Evolutionary conservation across 2,797 vertebrate genomes (phyloP).

Genomic region (Enteromius afrohamiltoni): DNA sequence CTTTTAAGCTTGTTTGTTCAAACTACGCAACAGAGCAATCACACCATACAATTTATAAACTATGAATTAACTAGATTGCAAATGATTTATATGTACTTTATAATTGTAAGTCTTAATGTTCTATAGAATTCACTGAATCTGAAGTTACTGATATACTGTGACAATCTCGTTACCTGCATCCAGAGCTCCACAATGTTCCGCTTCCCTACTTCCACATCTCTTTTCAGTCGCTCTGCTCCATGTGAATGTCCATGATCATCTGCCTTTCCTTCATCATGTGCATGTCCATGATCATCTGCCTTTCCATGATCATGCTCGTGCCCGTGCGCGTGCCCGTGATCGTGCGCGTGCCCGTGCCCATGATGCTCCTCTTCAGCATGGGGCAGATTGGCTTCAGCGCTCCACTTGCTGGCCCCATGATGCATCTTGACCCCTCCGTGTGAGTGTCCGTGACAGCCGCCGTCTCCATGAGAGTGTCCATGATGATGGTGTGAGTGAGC

Average conservation of each 20-base stretch:
- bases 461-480: conserved; percentile 65
- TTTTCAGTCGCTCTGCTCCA: conserved; percentile 63
- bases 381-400: conserved; percentile 75
- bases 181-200: conserved; percentile 83
- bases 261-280: conserved; percentile 72
- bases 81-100: not conserved
- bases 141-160: not conserved
- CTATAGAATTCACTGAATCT: not conserved
- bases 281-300: conserved; percentile 69
- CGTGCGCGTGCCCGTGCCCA: conserved; percentile 1
- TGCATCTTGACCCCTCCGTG: conserved; percentile 74
- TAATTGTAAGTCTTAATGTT: not conserved
- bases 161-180: conserved; percentile 80
- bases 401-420: conserved; percentile 83
- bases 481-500: conserved; percentile 71
- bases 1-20: too few relatives aligned
- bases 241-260: conserved; percentile 68
- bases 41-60: too few relatives aligned
- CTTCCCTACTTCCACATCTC: conserved; percentile 68
- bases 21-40: too few relatives aligned
- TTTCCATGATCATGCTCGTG: conserved; percentile 68
- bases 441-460: conserved; percentile 66
- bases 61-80: too few relatives aligned
- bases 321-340: conserved; percentile 60
- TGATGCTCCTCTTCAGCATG: conserved; percentile 57